Evolutionary conservation across 2,888 invertebrate species (phyloP).

Genomic region (Acleris literana): DNA sequence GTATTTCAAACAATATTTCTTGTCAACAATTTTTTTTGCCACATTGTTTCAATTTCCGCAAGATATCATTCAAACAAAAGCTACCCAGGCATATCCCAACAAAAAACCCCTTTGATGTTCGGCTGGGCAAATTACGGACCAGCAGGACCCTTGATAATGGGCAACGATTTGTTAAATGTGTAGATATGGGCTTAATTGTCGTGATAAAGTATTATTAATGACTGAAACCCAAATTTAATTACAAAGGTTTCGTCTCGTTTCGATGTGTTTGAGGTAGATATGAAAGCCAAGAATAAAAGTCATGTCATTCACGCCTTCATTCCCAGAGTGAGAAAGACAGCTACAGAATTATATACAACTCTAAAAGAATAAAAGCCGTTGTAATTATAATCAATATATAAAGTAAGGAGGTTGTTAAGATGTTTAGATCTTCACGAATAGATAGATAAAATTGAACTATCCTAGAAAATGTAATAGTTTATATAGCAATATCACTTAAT

Average conservation of each 20-base stretch:
- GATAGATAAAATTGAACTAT: too few species aligned
- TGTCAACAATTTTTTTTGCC: neutral
- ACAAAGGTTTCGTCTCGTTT: constrained; percentile 3
- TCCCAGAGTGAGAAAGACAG: too few species aligned
- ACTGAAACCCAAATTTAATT: constrained; percentile 16
- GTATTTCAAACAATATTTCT: neutral
- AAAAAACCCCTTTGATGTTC: constrained; percentile 21
- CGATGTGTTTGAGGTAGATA: neutral
- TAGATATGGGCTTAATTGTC: constrained; percentile 15
- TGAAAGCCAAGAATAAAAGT: neutral
- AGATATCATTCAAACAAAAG: constrained; percentile 16
- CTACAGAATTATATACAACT: too few species aligned
- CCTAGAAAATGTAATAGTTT: too few species aligned
- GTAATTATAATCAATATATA: neutral
- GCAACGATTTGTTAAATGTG: constrained; percentile 20
- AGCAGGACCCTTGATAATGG: constrained; percentile 20
- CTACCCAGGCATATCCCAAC: constrained; percentile 7
- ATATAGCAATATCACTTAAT: too few species aligned
- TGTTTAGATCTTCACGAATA: too few species aligned
- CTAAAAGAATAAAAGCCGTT: neutral
- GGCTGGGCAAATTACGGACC: constrained; percentile 11
- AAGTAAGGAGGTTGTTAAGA: too few species aligned
- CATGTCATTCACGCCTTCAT: too few species aligned
- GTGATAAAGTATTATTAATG: constrained; percentile 22
- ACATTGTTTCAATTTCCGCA: neutral